These are phyloP conservation scores for Apodemus speciosus DNA, from an alignment of 2,113 vertebrate species.

Conservation along the genomic window DNA sequence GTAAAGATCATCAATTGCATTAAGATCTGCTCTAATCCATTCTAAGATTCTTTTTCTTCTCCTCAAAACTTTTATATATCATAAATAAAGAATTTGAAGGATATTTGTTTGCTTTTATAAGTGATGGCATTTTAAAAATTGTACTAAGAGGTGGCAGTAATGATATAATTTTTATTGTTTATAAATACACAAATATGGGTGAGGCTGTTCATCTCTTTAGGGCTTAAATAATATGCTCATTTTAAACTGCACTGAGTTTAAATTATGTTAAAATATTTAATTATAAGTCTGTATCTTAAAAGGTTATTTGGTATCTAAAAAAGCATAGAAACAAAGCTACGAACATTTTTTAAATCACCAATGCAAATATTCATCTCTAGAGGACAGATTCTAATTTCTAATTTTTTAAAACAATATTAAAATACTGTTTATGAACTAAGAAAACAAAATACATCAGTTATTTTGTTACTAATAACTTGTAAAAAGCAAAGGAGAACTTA, in stretches of 20 bases:
- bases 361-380: conserved; percentile 20
- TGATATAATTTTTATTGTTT: background rate
- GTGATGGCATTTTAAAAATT: background rate
- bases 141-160: background rate
- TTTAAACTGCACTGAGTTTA: conserved; percentile 38
- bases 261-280: conserved; percentile 36
- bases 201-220: background rate
- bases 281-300: conserved; percentile 8
- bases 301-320: background rate
- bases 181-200: background rate
- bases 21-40: conserved; percentile 35
- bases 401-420: conserved; percentile 10
- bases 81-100: conserved; percentile 5
- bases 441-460: background rate
- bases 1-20: conserved; percentile 5
- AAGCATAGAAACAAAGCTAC: conserved; percentile 8
- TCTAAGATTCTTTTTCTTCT: conserved; percentile 8
- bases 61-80: background rate
- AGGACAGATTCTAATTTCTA: conserved; percentile 12
- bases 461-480: conserved; percentile 22
- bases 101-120: conserved; percentile 8
- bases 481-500: background rate
- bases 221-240: conserved; percentile 5
- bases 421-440: conserved; percentile 21
- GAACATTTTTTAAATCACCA: background rate